These are phyloP conservation scores for Glaucomys volans DNA, from an alignment of 2,113 vertebrate genomes.

Conservation along the genomic window DNA sequence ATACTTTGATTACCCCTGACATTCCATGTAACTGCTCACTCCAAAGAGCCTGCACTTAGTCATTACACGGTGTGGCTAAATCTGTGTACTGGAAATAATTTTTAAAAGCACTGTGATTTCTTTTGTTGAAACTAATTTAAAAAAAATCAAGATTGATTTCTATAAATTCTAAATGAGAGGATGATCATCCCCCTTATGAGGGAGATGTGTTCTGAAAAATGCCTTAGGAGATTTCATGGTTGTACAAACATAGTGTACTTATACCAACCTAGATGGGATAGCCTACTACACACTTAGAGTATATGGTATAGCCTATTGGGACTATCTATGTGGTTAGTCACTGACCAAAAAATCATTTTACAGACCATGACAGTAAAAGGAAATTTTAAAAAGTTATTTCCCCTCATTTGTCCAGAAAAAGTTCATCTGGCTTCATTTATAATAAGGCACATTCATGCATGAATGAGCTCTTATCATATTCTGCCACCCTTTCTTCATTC, in stretches of 20 bases:
- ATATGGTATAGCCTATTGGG: neutral
- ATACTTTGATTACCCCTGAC: neutral
- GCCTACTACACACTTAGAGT: neutral
- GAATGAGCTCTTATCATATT: neutral
- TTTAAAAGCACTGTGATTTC: neutral
- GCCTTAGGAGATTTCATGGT: neutral
- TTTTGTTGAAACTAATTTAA: conserved; percentile 19
- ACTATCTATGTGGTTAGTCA: neutral
- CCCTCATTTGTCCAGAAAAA: neutral
- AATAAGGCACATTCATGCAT: neutral
- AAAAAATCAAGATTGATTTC: neutral
- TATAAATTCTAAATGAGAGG: neutral
- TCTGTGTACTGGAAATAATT: neutral
- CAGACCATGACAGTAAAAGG: neutral
- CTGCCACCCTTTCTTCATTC: neutral
- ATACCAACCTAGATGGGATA: neutral
- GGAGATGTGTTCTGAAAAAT: neutral
- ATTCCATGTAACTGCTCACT: neutral
- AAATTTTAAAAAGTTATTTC: neutral
- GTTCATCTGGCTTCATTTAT: neutral
- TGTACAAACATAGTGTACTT: neutral
- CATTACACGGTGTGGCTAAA: neutral
- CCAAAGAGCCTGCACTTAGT: neutral
- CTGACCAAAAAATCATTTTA: neutral
- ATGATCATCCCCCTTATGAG: neutral